These are phyloP conservation scores for Dicyrtoma fusca DNA, from an alignment of 2,888 invertebrate species.

Conservation along the genomic window DNA sequence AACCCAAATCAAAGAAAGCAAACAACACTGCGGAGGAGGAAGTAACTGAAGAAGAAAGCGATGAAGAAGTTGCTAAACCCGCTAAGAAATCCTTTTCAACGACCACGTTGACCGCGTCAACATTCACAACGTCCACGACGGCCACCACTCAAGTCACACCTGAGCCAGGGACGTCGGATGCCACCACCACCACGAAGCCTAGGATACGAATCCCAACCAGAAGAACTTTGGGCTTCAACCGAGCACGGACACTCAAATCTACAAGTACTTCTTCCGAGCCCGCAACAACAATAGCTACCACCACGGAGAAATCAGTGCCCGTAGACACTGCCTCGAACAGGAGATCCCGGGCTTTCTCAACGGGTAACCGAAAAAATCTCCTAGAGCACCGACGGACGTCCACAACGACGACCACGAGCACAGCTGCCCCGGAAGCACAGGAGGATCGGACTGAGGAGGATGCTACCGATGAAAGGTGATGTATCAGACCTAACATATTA, in stretches of 20 bases:
- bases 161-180: slow-evolving; percentile 15
- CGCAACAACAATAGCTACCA: slow-evolving; percentile 44
- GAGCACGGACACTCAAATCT: slow-evolving; percentile 19
- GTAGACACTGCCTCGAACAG: slow-evolving; percentile 34
- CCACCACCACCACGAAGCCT: slow-evolving; percentile 35
- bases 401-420: slow-evolving; percentile 41
- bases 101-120: slow-evolving; percentile 30
- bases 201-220: slow-evolving; percentile 51
- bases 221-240: slow-evolving; percentile 43
- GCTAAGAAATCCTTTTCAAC: slow-evolving; percentile 24
- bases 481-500: slow-evolving; percentile 12
- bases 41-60: slow-evolving; percentile 47
- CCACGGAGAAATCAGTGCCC: slow-evolving; percentile 31
- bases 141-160: slow-evolving; percentile 32
- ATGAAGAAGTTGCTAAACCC: slow-evolving; percentile 40
- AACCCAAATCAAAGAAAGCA: slow-evolving; percentile 43
- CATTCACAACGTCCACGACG: slow-evolving; percentile 30
- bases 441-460: slow-evolving; percentile 25
- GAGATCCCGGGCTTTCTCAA: slow-evolving; percentile 48
- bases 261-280: slow-evolving; percentile 33
- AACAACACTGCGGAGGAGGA: slow-evolving; percentile 41
- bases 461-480: slow-evolving; percentile 40
- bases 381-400: slow-evolving; percentile 40
- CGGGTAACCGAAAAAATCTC: slow-evolving; percentile 50
- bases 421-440: slow-evolving; percentile 41